Conservation (phyloP, 37 sponge, comb jelly and placozoan genomes). For the Oopsacas minuta region DNA sequence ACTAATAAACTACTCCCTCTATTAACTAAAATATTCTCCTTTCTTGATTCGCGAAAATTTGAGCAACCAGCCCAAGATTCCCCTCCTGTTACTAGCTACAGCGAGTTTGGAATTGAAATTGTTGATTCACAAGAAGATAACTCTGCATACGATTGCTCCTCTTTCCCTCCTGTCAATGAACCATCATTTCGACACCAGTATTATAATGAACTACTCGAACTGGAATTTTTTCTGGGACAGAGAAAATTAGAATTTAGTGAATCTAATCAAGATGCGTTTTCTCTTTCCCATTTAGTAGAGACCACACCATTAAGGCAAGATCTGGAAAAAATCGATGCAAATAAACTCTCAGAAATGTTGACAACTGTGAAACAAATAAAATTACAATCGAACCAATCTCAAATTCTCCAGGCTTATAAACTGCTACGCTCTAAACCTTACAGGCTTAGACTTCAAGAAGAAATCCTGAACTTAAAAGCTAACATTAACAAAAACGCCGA, state of each 20-base stretch:
- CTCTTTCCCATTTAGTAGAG: background rate
- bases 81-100: background rate
- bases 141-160: background rate
- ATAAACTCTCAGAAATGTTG: background rate
- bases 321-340: background rate
- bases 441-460: background rate
- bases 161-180: background rate
- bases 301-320: background rate
- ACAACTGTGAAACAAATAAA: background rate
- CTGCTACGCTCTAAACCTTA: background rate
- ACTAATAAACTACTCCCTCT: background rate
- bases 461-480: background rate
- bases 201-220: background rate
- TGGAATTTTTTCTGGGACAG: background rate
- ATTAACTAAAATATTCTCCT: background rate
- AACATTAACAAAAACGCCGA: background rate
- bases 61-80: background rate
- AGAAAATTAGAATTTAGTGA: background rate
- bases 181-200: background rate
- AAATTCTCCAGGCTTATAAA: conserved; percentile 8
- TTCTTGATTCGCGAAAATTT: background rate
- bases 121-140: background rate
- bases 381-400: background rate
- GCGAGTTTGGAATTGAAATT: background rate
- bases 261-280: background rate